phyloP scores from a whole-genome alignment of 1,140 invertebrate genomes.

The Hycleus cichorii region DNA sequence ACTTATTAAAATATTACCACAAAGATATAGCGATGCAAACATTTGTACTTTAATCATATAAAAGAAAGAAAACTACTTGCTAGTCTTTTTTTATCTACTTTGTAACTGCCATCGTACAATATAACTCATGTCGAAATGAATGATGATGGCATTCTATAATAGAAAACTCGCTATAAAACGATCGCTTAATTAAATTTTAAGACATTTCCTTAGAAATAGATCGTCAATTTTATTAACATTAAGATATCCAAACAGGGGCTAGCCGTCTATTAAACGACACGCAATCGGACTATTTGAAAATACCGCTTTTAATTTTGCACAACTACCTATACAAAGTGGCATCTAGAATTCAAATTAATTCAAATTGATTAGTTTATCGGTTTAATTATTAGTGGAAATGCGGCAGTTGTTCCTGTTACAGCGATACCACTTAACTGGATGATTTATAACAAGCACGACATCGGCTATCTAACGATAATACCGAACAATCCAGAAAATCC shows the following conservation, averaged over 20 bases:
- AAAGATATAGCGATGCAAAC: background rate
- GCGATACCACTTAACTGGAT: slow-evolving; percentile 16
- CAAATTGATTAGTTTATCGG: slow-evolving; percentile 30
- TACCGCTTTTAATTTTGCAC: too few relatives aligned
- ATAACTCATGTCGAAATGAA: too few relatives aligned
- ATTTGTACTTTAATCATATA: too few relatives aligned
- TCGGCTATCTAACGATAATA: background rate
- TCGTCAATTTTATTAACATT: background rate
- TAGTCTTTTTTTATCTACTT: too few relatives aligned
- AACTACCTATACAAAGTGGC: background rate
- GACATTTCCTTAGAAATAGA: too few relatives aligned
- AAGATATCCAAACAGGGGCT: slow-evolving; percentile 11
- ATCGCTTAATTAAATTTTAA: background rate
- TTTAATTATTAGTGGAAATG: slow-evolving; percentile 29
- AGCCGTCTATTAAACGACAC: background rate
- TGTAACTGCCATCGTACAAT: too few relatives aligned
- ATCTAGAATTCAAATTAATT: slow-evolving; percentile 27
- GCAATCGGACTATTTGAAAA: background rate
- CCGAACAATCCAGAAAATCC: background rate
- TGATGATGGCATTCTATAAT: too few relatives aligned
- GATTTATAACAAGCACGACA: slow-evolving; percentile 17
- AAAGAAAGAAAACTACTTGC: too few relatives aligned
- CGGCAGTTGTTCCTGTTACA: slow-evolving; percentile 18
- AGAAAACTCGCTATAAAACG: background rate
- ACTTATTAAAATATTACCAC: slow-evolving; percentile 7